These are phyloP conservation scores for Orientallactaga sibirica DNA, from an alignment of 2,797 vertebrate genomes.

Conservation along the genomic window DNA sequence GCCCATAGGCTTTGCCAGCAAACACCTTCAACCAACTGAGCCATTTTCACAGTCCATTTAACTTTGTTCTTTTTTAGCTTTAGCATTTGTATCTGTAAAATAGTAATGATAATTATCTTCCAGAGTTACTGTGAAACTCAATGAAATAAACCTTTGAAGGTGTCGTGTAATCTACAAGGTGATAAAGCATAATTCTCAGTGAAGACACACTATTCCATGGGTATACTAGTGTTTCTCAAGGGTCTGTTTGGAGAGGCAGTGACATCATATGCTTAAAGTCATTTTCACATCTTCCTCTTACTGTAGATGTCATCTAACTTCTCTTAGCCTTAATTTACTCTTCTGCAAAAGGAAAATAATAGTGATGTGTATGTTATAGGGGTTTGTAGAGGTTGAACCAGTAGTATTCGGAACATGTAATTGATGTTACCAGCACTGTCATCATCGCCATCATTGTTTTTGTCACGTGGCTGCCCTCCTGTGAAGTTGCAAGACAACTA, in stretches of 20 bases:
- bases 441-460: neutral
- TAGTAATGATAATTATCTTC: neutral
- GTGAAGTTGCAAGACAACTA: conserved; percentile 18
- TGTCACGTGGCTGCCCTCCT: conserved; percentile 3
- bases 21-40: too few species aligned
- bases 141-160: neutral
- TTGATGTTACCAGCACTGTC: neutral
- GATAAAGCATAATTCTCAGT: conserved; percentile 3
- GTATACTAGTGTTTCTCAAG: conserved; percentile 12
- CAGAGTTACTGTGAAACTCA: conserved; percentile 2
- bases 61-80: conserved; percentile 38
- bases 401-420: neutral
- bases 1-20: too few species aligned
- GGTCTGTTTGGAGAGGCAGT: conserved; percentile 3
- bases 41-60: neutral
- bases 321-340: neutral
- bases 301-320: neutral
- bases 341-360: conserved; percentile 44
- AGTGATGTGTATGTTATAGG: neutral
- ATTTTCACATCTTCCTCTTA: conserved; percentile 17
- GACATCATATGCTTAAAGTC: conserved; percentile 12
- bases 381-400: conserved; percentile 1
- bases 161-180: conserved; percentile 16
- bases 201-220: conserved; percentile 18
- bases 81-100: neutral